A percentile compares a stretch with the other conserved stretches of the same genome.
Evolutionary conservation across 2,113 vertebrate genomes (phyloP).

Genomic region (Felis catus): F.catus_Fca126_mat1.0 CM031414.1:17602501-17603000

Average conservation of each 20-base stretch:
- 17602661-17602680: not conserved
- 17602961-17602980: not conserved
- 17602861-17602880: not conserved
- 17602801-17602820: not conserved
- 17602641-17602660: not conserved
- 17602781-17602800: not conserved
- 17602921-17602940: not conserved
- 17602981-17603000: not conserved
- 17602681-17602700: not conserved
- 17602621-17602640: not conserved
- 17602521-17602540: not conserved
- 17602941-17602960: not conserved
- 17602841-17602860: not conserved
- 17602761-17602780: not conserved
- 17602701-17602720: not conserved
- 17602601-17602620: not conserved
- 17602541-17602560: not conserved
- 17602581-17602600: not conserved
- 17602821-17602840: not conserved
- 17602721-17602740: not conserved
- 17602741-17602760: not conserved
- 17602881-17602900: not conserved
- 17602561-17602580: not conserved
- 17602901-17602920: not conserved
- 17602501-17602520: not conserved